Conservation (phyloP, 1,140 invertebrate species). For the Drosophila parvula region DNA sequence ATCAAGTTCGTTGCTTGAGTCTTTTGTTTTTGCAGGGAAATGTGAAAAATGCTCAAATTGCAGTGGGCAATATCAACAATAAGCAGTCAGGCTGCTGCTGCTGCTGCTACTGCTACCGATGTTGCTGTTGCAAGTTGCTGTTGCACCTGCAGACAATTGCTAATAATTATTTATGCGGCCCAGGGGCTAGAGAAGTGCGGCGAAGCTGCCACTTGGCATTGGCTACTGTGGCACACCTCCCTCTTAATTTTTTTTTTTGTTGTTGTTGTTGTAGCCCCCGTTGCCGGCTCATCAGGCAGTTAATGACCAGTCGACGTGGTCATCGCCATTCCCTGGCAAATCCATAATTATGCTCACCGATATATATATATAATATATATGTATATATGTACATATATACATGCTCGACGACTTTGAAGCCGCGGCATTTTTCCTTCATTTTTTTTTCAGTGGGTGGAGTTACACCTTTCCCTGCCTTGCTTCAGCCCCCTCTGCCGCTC, state of each 20-base stretch:
- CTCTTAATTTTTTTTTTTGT: constrained; percentile 1
- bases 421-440: constrained; percentile 20
- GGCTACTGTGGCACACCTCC: constrained; percentile 64
- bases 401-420: background rate
- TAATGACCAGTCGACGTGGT: constrained; percentile 61
- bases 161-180: constrained; percentile 80
- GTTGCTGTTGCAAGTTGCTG: constrained; percentile 40
- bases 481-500: background rate
- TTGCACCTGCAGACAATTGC: constrained; percentile 81
- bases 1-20: constrained; percentile 73
- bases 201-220: constrained; percentile 60
- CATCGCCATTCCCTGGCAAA: constrained; percentile 69
- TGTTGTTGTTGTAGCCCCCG: constrained; percentile 5
- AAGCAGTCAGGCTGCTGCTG: constrained; percentile 54
- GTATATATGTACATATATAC: too few species aligned
- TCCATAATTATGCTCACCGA: constrained; percentile 71
- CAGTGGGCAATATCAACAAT: constrained; percentile 67
- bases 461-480: constrained; percentile 24
- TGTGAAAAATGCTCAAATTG: constrained; percentile 75
- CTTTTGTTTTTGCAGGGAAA: constrained; percentile 69
- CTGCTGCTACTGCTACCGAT: background rate
- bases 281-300: constrained; percentile 56
- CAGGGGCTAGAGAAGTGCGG: constrained; percentile 45
- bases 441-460: constrained; percentile 41
- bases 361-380: constrained; percentile 3